phyloP scores from a whole-genome alignment of 2,113 vertebrate genomes.

The Gnathonemus echidnorhynchus region DNA sequence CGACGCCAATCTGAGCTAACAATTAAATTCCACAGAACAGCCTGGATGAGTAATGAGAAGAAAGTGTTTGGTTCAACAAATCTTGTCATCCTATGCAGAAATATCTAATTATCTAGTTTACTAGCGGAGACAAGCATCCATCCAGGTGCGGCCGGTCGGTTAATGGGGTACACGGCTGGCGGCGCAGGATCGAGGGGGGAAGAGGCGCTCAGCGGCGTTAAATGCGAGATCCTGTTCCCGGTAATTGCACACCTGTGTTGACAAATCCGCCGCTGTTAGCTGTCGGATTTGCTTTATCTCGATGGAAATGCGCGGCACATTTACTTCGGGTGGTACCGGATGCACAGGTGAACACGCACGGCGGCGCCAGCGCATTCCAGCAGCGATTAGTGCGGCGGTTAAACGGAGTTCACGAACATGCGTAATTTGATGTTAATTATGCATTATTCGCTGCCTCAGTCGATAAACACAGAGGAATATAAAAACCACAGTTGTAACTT shows the following conservation, averaged over 20 bases:
- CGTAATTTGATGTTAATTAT: slow-evolving; percentile 19
- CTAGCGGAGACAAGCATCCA: slow-evolving; percentile 36
- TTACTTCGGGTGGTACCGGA: slow-evolving; percentile 41
- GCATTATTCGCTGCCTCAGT: slow-evolving; percentile 7
- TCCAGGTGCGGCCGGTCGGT: slow-evolving; percentile 44
- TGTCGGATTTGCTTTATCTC: slow-evolving; percentile 50
- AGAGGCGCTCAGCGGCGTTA: slow-evolving; percentile 42
- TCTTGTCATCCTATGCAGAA: slow-evolving; percentile 21
- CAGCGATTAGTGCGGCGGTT: slow-evolving; percentile 37
- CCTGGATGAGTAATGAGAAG: slow-evolving; percentile 20
- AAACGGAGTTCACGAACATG: slow-evolving; percentile 16
- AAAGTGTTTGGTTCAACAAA: slow-evolving; percentile 28
- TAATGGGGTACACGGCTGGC: slow-evolving; percentile 48
- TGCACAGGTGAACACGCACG: slow-evolving; percentile 36
- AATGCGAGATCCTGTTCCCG: slow-evolving; percentile 57
- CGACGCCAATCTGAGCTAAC: background rate
- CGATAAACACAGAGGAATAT: slow-evolving; percentile 1
- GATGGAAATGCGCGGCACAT: slow-evolving; percentile 33
- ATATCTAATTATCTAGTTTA: slow-evolving; percentile 30
- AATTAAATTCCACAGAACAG: slow-evolving; percentile 9
- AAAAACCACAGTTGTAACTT: background rate
- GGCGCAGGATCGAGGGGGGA: slow-evolving; percentile 39
- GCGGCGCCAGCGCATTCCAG: slow-evolving; percentile 35
- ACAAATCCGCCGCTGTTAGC: slow-evolving; percentile 37
- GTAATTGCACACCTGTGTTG: slow-evolving; percentile 59